These are phyloP conservation scores for Diadophis punctatus DNA, from an alignment of 2,113 vertebrate species.

Conservation along the genomic window DNA sequence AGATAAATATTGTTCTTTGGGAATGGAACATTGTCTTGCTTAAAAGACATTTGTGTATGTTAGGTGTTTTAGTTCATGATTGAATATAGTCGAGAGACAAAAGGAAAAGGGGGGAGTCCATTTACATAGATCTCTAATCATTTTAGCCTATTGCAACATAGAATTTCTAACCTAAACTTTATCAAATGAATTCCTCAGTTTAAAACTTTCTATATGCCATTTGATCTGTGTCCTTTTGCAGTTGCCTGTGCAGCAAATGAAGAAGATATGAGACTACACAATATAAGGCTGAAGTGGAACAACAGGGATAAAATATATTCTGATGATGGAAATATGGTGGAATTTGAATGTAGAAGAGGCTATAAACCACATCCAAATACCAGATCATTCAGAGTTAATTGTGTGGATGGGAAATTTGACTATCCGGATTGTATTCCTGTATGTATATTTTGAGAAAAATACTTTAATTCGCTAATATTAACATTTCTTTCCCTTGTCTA, in stretches of 20 bases:
- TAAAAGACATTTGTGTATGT: no score
- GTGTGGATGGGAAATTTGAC: not conserved
- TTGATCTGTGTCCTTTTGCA: not conserved
- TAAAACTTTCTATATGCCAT: no score
- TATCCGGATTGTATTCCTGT: not conserved
- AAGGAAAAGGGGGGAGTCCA: not conserved
- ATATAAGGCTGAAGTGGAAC: not conserved
- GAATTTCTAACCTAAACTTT: not conserved
- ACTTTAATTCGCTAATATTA: not conserved
- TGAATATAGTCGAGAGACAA: not conserved
- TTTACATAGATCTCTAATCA: not conserved
- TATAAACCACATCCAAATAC: fast-evolving
- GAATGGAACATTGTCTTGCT: no score
- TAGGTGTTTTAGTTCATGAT: no score
- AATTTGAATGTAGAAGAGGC: fast-evolving
- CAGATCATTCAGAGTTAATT: not conserved
- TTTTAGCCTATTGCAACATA: not conserved
- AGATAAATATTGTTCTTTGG: not conserved
- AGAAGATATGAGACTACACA: fast-evolving
- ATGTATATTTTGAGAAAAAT: not conserved
- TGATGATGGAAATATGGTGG: fast-evolving
- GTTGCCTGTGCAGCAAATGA: slow-evolving; percentile 36
- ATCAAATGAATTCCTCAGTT: not conserved
- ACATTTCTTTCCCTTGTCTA: not conserved
- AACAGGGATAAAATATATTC: not conserved